Evolutionary conservation across 2,888 invertebrate species (phyloP), one percentile per base, ranked within the genome.

Genomic region (Oxytorus armatus): DNA sequence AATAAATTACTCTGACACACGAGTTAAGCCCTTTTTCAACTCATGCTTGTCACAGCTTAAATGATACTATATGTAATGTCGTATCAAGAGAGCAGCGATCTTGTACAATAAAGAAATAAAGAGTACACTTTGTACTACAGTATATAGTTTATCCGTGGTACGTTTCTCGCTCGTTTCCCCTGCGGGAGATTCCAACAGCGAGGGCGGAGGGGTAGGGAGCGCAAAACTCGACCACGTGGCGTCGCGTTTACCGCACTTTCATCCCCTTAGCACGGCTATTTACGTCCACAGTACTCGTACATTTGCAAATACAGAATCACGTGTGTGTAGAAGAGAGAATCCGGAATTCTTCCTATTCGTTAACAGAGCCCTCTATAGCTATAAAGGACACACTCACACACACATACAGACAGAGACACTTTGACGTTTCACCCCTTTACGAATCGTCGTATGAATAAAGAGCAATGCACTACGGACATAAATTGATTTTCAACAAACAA

Each of bases 221-320:
- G 44, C 39, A 53, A 59, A 16, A 36, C 5, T 61, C 61, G n/a
- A 72, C 70, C 70, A 72, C 70, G 72, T 72, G 72, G 72, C 72
- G 36, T 61, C 47, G 51, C 39, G 72, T 51, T n/a, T 21, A 36
- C 49, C 49, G 47, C 49, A 72, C 36, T 59, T 59, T 66, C 66
- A 49, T 23, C 59, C 72, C 49, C 23, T 57, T 49, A 0, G 11
- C 59, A 49, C 61, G 49, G 21, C 49, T 8, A 44, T 44, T 14
- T 49, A 49, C 23, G 23, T 36, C 10, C 23, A 68, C 36, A 53
- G n/a, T n/a, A n/a, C n/a, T n/a, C n/a, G n/a, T n/a, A n/a, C n/a
- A n/a, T n/a, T n/a, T n/a, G n/a, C 36, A 25, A 36, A 2, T 21
- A 49, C 21, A 21, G 3, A 49, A 18, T 21, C 29, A 14, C n/a